A percentile compares a stretch with the other conserved stretches of the same genome.
Evolutionary conservation across 2,113 vertebrate species (phyloP).

Genomic region (Ovis canadensis): DNA sequence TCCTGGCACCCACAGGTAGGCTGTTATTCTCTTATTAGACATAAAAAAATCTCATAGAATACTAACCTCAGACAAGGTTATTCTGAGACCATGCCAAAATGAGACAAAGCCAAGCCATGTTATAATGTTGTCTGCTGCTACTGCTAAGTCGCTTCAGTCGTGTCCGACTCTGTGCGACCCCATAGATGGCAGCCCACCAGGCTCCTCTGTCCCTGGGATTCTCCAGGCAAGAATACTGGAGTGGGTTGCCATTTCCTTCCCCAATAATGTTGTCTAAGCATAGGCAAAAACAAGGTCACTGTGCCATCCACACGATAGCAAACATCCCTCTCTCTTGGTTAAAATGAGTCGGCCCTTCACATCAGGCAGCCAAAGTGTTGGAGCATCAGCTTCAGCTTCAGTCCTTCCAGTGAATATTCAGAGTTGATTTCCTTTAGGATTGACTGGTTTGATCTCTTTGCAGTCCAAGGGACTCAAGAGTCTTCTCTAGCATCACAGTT

Average conservation of each 20-base stretch:
- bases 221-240: too few species aligned
- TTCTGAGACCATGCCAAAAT: background rate
- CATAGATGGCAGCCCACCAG: too few species aligned
- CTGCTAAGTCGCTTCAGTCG: too few species aligned
- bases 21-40: background rate
- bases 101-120: background rate
- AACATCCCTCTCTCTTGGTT: background rate
- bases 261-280: background rate
- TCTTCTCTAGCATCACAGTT: background rate
- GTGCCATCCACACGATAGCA: background rate
- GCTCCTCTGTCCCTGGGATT: too few species aligned
- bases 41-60: background rate
- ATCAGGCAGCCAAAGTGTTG: background rate
- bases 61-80: background rate
- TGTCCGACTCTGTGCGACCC: too few species aligned
- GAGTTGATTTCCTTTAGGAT: background rate
- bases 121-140: background rate
- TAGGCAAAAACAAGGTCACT: background rate
- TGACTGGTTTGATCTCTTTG: background rate
- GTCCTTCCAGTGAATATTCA: background rate
- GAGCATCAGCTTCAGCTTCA: background rate
- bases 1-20: background rate
- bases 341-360: background rate
- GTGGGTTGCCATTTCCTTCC: too few species aligned
- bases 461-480: background rate